Base-by-base conservation (phyloP, 2,888 invertebrate species). In the Saturnia japonica region DNA sequence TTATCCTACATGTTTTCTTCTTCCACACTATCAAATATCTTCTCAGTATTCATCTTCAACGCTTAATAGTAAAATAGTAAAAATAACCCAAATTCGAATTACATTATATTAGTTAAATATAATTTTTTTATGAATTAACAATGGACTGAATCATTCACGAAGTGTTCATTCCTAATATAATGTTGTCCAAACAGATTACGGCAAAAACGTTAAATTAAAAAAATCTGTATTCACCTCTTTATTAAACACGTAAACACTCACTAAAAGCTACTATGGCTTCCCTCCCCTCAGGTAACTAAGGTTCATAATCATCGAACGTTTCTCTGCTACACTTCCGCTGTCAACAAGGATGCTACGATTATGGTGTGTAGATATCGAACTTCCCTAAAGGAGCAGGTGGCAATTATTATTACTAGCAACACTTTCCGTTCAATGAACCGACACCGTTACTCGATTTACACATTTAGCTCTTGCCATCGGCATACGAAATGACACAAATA, bases 351-450 rank as follows among this genome's bases (percentile, higher is more conserved):
- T 84, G 84, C 79, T 75, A 79, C 82, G 77, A 80, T 83, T 85
- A 84, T 80, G 87, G 82, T 77, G 75, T 73, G 74, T 54, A 68
- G 68, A 71, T 77, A 77, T 76, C 81, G 82, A 77, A 77, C 76
- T 88, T 89, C 89, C 89, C 86, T 84, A 85, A 83, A 79, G 79
- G 78, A 86, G 85, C 90, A 90, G 88, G 89, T 91, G 91, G 86
- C 82, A 81, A 89, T 90, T 92, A 91, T 92, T 91, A 91, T 91
- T 91, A 88, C 84, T 82, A 86, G 82, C 78, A 85, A 86, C 88
- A 89, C 89, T 89, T 91, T 90, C 89, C 83, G 93, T 91, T 89
- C 93, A 85, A 83, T 91, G 93, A 93, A 92, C 93, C 80, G 88
- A 85, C 86, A 91, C 93, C 93, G 93, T 93, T 93, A 93, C 81